phyloP scores from a whole-genome alignment of 1,140 invertebrate species.

The Platyscapa corneri region DNA sequence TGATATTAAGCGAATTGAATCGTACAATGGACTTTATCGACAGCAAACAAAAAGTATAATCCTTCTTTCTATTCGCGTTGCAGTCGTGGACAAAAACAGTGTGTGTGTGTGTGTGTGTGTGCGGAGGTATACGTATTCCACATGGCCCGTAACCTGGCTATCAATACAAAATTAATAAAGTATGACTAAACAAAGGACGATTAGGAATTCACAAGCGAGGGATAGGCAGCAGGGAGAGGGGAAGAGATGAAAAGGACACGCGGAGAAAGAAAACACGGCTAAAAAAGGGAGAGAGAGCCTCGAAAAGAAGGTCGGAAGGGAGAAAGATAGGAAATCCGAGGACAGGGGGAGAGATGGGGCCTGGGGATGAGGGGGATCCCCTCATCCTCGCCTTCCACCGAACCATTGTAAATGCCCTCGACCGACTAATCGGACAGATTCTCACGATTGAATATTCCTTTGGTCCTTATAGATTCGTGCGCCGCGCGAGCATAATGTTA shows the following conservation, averaged over 20 bases:
- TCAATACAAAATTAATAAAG: slow-evolving; percentile 21
- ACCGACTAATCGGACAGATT: slow-evolving; percentile 52
- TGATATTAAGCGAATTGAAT: neutral
- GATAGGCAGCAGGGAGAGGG: neutral
- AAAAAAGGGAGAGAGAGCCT: neutral
- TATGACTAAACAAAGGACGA: slow-evolving; percentile 16
- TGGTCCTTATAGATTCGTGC: slow-evolving; percentile 20
- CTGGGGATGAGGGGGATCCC: neutral
- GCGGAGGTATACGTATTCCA: no score
- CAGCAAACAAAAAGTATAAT: neutral
- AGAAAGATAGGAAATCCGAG: neutral
- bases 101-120: no score
- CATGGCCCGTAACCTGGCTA: neutral
- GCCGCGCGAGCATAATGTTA: slow-evolving; percentile 36
- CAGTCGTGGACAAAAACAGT: neutral
- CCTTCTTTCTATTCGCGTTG: neutral
- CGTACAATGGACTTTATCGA: neutral
- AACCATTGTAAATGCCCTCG: slow-evolving; percentile 19
- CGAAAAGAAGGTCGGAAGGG: neutral
- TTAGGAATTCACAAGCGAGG: slow-evolving; percentile 6
- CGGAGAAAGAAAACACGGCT: neutral
- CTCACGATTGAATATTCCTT: slow-evolving; percentile 53
- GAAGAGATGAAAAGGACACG: no score
- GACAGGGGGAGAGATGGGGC: neutral
- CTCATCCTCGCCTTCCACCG: neutral